Conservation (phyloP, 2,888 invertebrate species). For the Tipula helvola region DNA sequence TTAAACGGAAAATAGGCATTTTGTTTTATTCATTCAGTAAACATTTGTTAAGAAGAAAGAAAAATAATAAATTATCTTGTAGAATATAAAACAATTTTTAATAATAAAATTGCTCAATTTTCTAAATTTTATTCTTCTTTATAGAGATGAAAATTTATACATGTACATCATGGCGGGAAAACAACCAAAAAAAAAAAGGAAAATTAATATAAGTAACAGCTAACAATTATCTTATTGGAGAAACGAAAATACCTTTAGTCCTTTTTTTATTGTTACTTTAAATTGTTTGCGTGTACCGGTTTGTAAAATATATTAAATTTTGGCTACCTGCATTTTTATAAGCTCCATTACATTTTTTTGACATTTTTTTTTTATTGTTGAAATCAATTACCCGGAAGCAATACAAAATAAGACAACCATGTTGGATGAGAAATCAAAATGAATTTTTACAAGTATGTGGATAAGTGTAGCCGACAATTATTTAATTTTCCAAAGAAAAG, state of each 20-base stretch:
- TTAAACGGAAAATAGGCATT: not conserved
- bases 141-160: not conserved
- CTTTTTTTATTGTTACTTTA: not conserved
- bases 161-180: not conserved
- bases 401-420: not conserved
- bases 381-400: not conserved
- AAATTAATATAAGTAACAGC: not conserved
- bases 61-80: not conserved
- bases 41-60: not conserved
- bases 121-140: not conserved
- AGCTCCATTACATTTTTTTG: not conserved
- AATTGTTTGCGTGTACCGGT: not conserved
- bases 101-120: not conserved
- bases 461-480: not conserved
- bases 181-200: not conserved
- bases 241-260: not conserved
- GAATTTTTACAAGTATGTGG: too few relatives aligned
- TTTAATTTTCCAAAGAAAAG: not conserved
- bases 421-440: not conserved
- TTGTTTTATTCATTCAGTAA: not conserved
- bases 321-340: not conserved
- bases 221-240: not conserved
- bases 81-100: not conserved
- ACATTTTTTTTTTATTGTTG: not conserved
- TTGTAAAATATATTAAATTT: not conserved